These are phyloP conservation scores for Tympanoctomys barrerae DNA, from an alignment of 2,797 vertebrate species.

Conservation along the genomic window DNA sequence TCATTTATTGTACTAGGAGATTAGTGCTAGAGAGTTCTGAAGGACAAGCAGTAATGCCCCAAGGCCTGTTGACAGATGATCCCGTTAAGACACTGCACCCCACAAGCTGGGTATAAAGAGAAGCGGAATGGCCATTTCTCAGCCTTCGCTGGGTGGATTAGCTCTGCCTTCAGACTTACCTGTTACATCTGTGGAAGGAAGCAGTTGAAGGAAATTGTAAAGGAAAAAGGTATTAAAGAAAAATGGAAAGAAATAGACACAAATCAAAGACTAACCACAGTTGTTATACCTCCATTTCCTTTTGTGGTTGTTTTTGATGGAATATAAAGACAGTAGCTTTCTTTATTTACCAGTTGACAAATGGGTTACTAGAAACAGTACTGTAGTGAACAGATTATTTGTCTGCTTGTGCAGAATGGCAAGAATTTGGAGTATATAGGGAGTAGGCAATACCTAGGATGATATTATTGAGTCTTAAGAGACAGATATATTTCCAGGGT, in stretches of 20 bases:
- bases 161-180: background rate
- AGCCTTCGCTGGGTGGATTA: background rate
- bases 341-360: background rate
- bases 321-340: background rate
- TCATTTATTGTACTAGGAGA: background rate
- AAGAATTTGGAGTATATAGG: background rate
- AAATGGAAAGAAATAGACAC: background rate
- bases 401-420: background rate
- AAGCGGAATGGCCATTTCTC: background rate
- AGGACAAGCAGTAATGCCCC: background rate
- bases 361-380: background rate
- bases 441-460: background rate
- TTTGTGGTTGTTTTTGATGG: background rate
- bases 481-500: background rate
- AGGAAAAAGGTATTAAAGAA: background rate
- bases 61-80: background rate
- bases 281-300: background rate
- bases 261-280: constrained; percentile 7
- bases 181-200: background rate
- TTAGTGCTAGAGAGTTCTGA: background rate
- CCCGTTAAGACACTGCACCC: background rate
- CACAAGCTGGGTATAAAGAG: background rate
- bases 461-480: background rate
- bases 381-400: background rate
- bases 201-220: background rate